Conservation (phyloP, 2,113 vertebrate species). For the Chinchilla lanigera region DNA sequence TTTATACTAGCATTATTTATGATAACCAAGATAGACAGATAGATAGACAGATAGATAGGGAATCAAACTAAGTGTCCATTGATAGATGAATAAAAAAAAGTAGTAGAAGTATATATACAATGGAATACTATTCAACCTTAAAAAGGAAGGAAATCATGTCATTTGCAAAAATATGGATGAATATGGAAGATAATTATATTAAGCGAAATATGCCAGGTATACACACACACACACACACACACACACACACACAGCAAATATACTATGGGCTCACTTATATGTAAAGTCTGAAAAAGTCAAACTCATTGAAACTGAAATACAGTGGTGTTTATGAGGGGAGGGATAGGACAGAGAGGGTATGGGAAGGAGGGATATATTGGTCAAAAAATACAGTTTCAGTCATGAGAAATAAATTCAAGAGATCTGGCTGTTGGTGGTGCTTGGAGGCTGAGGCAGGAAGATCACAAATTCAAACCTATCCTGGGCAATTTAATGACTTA, state of each 20-base stretch:
- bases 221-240: background rate
- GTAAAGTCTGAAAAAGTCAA: background rate
- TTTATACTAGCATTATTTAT: background rate
- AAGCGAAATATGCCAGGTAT: background rate
- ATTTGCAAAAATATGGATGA: background rate
- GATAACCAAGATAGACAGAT: background rate
- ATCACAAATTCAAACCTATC: background rate
- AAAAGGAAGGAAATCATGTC: background rate
- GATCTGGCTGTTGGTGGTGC: background rate
- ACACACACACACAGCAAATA: background rate
- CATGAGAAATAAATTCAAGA: background rate
- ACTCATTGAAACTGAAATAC: background rate
- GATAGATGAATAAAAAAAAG: background rate
- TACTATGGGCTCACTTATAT: background rate
- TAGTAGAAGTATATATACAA: background rate
- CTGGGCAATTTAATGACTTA: background rate
- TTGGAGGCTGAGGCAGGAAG: background rate
- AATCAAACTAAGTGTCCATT: background rate
- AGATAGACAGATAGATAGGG: background rate
- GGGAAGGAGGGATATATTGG: background rate
- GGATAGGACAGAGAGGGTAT: accelerated
- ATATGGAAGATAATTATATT: background rate
- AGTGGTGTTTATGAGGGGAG: background rate
- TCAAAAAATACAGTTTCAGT: background rate
- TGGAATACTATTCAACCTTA: background rate